These are phyloP conservation scores for Psammodynastes pulverulentus DNA, from an alignment of 2,113 vertebrate species.

Conservation along the genomic window DNA sequence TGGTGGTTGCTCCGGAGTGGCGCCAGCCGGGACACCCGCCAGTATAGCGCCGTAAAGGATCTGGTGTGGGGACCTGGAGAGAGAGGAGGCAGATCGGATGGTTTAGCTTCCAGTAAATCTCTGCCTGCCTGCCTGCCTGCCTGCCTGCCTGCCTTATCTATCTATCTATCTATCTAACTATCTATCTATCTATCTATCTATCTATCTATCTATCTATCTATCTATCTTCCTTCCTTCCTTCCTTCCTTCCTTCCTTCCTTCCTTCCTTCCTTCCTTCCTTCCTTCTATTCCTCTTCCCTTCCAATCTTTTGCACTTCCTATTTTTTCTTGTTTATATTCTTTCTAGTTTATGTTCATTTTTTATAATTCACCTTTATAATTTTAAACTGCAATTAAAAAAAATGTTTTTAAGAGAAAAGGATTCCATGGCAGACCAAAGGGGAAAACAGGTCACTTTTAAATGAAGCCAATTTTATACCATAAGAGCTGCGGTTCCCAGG, in stretches of 20 bases:
- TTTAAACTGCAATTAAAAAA: background rate
- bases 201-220: accelerated
- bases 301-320: background rate
- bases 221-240: too few species aligned
- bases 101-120: too few species aligned
- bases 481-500: background rate
- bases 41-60: constrained; percentile 77
- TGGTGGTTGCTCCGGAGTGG: constrained; percentile 82
- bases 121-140: too few species aligned
- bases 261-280: too few species aligned
- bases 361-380: background rate
- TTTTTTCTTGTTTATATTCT: background rate
- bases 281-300: background rate
- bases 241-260: too few species aligned
- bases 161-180: too few species aligned
- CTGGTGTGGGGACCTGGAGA: constrained; percentile 73
- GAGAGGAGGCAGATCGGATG: too few species aligned
- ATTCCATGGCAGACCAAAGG: background rate
- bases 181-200: too few species aligned
- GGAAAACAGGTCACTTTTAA: background rate
- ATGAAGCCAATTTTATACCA: background rate
- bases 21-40: constrained; percentile 77
- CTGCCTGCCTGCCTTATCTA: too few species aligned
- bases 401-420: background rate
- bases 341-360: background rate